Base-by-base conservation (phyloP, 2,888 invertebrate species). In the Kuschelorhynchus macadamiae region DNA sequence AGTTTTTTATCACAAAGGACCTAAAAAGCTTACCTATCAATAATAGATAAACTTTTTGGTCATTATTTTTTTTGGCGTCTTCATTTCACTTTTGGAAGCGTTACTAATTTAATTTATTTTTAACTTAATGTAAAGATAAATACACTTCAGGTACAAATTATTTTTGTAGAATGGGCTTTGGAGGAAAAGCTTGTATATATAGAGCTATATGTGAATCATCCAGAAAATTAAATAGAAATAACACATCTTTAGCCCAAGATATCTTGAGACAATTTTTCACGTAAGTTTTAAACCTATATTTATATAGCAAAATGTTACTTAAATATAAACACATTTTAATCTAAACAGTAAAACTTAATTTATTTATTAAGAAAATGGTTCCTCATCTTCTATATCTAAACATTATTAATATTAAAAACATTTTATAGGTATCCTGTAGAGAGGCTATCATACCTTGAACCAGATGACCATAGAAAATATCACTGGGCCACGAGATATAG, bases 131-230 rank as follows among this genome's bases (percentile, higher is more conserved):
- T n/a, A n/a, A n/a, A n/a, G n/a, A n/a, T n/a, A n/a, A n/a, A n/a
- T 50, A 18, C 11, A 1, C 9, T 46, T 20, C 17, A 20, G 11
- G 11, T n/a, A 16, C 11, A 20, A 7, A 11, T 46, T 25, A 12
- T 30, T 25, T 74, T 72, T 4, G n/a, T 82, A 93, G 93, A 67
- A 91, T 92, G 89, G 92, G 92, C 0, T 91, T 90, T 77, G 87
- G 89, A 74, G 93, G 93, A 0, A 85, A 89, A 49, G 86, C 88
- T 7, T 93, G 93, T 77, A 86, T 93, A 33, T 83, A 90, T 42
- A 88, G 90, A 61, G 89, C 92, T 0, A 81, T 93, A 0, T 93
- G 93, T 80, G 93, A 93, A 78, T 89, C 91, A 3, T 88, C 90
- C 0, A 89, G 90, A 71, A 85, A 88, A 9, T 83, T 91, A 20